A percentile compares a stretch with the other conserved stretches of the same genome.
These are phyloP conservation scores for Mesorhabditis belari DNA, from an alignment of 2,888 invertebrate species.

Conservation along the genomic window DNA sequence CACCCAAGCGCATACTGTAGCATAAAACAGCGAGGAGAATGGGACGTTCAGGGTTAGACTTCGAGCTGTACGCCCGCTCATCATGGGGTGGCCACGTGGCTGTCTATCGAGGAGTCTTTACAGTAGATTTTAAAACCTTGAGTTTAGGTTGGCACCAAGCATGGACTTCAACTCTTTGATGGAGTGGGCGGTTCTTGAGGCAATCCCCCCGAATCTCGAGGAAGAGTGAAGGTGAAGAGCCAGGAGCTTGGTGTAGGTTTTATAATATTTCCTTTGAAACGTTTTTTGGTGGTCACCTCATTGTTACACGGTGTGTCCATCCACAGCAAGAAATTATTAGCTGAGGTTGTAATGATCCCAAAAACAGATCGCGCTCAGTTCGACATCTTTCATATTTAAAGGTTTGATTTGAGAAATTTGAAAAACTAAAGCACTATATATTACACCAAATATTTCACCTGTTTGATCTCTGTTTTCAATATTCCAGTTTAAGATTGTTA, in stretches of 20 bases:
- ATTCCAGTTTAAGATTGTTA: constrained; percentile 51
- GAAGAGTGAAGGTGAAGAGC: too few relatives aligned
- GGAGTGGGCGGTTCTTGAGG: constrained; percentile 40
- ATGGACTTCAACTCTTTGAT: constrained; percentile 42
- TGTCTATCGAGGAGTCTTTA: too few relatives aligned
- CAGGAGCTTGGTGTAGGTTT: too few relatives aligned
- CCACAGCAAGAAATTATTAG: constrained; percentile 63
- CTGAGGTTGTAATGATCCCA: constrained; percentile 68
- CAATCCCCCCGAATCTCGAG: constrained; percentile 10
- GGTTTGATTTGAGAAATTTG: constrained; percentile 19
- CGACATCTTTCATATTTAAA: constrained; percentile 64
- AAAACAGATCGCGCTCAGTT: constrained; percentile 60
- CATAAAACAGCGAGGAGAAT: too few relatives aligned
- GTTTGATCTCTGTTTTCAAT: too few relatives aligned
- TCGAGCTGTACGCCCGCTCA: too few relatives aligned
- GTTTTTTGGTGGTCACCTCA: constrained; percentile 14
- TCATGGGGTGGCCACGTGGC: too few relatives aligned
- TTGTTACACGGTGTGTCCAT: constrained; percentile 66
- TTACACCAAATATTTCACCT: neutral
- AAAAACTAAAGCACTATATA: neutral
- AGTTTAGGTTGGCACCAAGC: constrained; percentile 56
- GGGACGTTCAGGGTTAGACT: too few relatives aligned
- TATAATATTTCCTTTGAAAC: constrained; percentile 8
- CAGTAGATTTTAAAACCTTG: too few relatives aligned
- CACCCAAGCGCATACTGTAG: too few relatives aligned